Conservation (phyloP, 2,797 vertebrate genomes). For the Tragopan temminckii region DNA sequence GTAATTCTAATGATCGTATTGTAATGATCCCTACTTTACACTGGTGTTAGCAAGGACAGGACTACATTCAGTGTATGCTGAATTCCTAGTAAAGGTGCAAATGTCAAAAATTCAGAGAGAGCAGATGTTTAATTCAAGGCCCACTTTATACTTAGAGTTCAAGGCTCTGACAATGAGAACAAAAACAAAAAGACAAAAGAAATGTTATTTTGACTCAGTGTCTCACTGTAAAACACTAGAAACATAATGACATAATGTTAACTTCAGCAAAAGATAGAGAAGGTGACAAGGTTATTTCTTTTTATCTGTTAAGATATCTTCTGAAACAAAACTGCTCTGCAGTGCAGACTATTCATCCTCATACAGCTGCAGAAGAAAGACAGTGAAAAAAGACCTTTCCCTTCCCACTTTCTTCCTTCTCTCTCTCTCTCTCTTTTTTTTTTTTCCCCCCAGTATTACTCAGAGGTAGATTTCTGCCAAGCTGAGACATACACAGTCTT, state of each 20-base stretch:
- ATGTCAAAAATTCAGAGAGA: slow-evolving; percentile 16
- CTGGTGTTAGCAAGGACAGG: background rate
- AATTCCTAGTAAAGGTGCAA: slow-evolving; percentile 9
- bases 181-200: slow-evolving; percentile 55
- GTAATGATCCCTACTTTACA: slow-evolving; percentile 24
- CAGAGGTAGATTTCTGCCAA: background rate
- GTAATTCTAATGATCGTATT: slow-evolving; percentile 35
- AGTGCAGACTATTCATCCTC: slow-evolving; percentile 43
- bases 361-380: slow-evolving; percentile 55
- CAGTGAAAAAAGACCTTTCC: background rate
- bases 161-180: slow-evolving; percentile 35
- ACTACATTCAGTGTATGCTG: background rate
- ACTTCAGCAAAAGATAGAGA: slow-evolving; percentile 60
- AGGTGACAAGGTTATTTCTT: slow-evolving; percentile 67
- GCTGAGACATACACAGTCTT: background rate
- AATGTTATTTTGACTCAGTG: slow-evolving; percentile 18
- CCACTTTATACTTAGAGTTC: slow-evolving; percentile 25
- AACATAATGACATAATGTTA: slow-evolving; percentile 48
- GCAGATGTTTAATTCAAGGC: slow-evolving; percentile 37
- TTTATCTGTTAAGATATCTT: slow-evolving; percentile 42
- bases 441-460: background rate
- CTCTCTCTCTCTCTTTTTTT: no score
- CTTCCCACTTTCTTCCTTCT: background rate
- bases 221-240: slow-evolving; percentile 16
- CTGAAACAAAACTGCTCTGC: slow-evolving; percentile 50